Base-by-base conservation (phyloP, 2,888 invertebrate species). In the Liodrosophila aerea region DNA sequence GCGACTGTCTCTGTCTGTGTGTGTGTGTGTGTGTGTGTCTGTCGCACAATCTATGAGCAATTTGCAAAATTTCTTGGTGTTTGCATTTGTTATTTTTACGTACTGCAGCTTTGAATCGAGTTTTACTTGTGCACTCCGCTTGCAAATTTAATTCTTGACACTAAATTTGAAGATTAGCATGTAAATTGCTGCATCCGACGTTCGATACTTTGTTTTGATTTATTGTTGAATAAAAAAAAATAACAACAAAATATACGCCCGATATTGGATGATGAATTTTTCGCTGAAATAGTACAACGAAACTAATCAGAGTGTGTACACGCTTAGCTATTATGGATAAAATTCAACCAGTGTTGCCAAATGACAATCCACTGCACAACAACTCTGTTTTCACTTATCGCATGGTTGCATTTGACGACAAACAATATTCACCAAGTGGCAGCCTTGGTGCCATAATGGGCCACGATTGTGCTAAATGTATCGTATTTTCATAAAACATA, bases 241-340 rank as follows among this genome's bases (percentile, higher is more conserved):
- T 40, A 65, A 72, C 56, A 72, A 64, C 54, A 69, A 70, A 60
- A 61, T 58, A 41, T 64, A 54, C 66, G 62, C 66, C 69, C 71
- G 62, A 70, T 49, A 54, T 29, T 39, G 7, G 71, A 71, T 71
- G 71, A 71, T 72, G 64, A 72, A 71, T 72, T 71, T 70, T 72
- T 73, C 69, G 69, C 72, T 65, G 56, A 67, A 67, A 70, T 58
- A 63, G 59, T 59, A 59, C 62, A 66, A 67, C 67, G 72, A 70
- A 67, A 66, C 67, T 58, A 53, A n/a, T 33, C 16, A 45, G 47
- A 72, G 58, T 72, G 71, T 68, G 73, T 68, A 61, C 71, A 73
- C 57, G 68, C 51, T 40, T 36, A 1, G 29, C 9, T n/a, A 45
- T n/a, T 56, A 66, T 58, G 2, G 36, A 7, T n/a, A 62, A 66